Base-by-base conservation (phyloP, 2,113 vertebrate genomes). In the Neotragus pygmaeus region DNA sequence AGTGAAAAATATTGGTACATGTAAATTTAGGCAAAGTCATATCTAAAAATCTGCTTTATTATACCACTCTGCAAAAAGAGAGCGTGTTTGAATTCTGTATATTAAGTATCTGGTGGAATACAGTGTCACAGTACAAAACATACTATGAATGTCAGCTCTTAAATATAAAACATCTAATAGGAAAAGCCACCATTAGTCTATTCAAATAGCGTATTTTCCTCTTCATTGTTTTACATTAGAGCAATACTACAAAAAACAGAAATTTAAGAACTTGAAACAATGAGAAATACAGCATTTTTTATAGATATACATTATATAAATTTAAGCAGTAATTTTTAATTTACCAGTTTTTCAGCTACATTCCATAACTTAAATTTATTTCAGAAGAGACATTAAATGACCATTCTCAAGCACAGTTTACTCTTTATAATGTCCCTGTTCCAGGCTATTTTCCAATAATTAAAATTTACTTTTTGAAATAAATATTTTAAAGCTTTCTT, bases 401-500 rank as follows among this genome's bases (percentile, higher is more conserved):
- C 39, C 4, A 94, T 30, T 75, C 15, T 86, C 21, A 80, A 53
- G 17, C 49, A 88, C 7, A 30, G 13, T 62, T 88, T 88, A 10
- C 6, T 33, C 2, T 84, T 66, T 89, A 5, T 43, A 88, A 82
- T 93, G 4, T 45, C 36, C n/a, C 30, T 16, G 3, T 66, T 57
- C 7, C 73, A 94, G 3, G 3, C 77, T 17, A 88, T 82, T 51
- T 97, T 84, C 8, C 23, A 94, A 70, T 53, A 91, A 47, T 85
- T 85, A 93, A 93, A 75, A 90, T 51, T 85, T 90, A 51, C 1
- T 49, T 57, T 1, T 21, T 89, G n/a, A 94, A 94, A 88, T 70
- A 95, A 94, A 86, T 85, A 87, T 93, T 97, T 84, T 39, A 96
- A 89, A 78, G 14, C 2, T 28, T 28, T 16, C 33, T 82, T 62